phyloP scores from a whole-genome alignment of 2,888 invertebrate species.

The Tanytarsus gracilentus region DNA sequence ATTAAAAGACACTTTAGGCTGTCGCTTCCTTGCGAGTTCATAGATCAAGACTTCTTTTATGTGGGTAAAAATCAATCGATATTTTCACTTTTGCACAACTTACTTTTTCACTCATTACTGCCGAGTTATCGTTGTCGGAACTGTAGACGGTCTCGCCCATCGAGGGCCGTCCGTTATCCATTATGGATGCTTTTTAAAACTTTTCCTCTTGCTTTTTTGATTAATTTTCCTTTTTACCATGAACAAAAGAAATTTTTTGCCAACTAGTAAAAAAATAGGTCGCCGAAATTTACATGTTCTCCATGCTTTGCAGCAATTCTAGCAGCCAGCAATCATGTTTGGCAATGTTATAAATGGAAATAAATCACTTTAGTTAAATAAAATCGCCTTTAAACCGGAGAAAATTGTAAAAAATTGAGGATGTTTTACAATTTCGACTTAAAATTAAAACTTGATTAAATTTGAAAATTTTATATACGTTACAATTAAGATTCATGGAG shows the following conservation, averaged over 20 bases:
- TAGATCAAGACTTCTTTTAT: too few relatives aligned
- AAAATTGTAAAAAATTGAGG: not conserved
- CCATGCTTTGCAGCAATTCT: too few relatives aligned
- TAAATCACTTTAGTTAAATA: not conserved
- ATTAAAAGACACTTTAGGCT: too few relatives aligned
- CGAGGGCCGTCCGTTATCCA: conserved; percentile 12
- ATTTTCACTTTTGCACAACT: conserved; percentile 29
- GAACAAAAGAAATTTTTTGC: conserved; percentile 26
- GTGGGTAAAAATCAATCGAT: conserved; percentile 12
- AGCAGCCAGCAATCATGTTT: too few relatives aligned
- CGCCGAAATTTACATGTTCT: not conserved
- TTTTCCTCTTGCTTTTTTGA: not conserved
- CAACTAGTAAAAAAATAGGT: conserved; percentile 23
- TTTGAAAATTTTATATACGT: not conserved
- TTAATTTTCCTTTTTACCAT: not conserved
- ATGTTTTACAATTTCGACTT: not conserved
- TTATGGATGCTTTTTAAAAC: not conserved
- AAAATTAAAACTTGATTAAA: not conserved
- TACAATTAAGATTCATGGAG: not conserved
- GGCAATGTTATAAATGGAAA: too few relatives aligned
- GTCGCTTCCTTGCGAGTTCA: too few relatives aligned
- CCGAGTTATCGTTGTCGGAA: conserved; percentile 87
- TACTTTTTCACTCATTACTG: conserved; percentile 94
- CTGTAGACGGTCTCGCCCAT: conserved; percentile 76
- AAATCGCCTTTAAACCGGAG: not conserved